Conservation (phyloP, 2,888 invertebrate species). For the Conistra vaccinii region DNA sequence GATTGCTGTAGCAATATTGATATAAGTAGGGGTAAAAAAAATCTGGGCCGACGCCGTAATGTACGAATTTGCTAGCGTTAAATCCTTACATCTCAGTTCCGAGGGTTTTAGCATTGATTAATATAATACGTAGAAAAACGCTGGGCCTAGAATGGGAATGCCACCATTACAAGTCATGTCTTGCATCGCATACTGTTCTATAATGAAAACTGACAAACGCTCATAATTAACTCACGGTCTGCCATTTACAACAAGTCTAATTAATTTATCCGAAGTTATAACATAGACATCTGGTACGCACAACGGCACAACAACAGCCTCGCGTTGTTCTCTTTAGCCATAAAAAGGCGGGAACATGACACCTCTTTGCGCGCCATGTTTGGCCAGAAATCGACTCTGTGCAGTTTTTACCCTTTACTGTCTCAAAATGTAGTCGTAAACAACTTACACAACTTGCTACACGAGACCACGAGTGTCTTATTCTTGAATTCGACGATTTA, state of each 20-base stretch:
- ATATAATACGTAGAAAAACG: not conserved
- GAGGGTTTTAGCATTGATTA: no score
- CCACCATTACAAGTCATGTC: not conserved
- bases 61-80: no score
- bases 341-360: slow-evolving; percentile 72
- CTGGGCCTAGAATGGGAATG: not conserved
- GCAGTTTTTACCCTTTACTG: slow-evolving; percentile 58
- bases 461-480: slow-evolving; percentile 19
- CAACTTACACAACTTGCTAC: slow-evolving; percentile 29
- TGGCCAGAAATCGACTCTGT: slow-evolving; percentile 69
- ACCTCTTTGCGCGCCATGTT: slow-evolving; percentile 70
- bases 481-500: slow-evolving; percentile 9
- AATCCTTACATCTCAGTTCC: not conserved
- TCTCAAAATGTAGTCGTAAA: slow-evolving; percentile 25
- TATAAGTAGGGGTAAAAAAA: not conserved
- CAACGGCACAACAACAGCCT: slow-evolving; percentile 57
- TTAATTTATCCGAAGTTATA: slow-evolving; percentile 50
- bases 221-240: slow-evolving; percentile 21
- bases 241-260: slow-evolving; percentile 39
- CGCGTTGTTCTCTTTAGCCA: slow-evolving; percentile 74
- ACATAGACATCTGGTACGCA: slow-evolving; percentile 56
- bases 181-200: slow-evolving; percentile 2
- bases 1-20: not conserved
- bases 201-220: slow-evolving; percentile 1
- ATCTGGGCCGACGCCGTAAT: not conserved